Percentiles rank a stretch among this genome's conserved stretches.
phyloP scores from a whole-genome alignment of 2,888 invertebrate genomes.

The Gibbula magus region DNA sequence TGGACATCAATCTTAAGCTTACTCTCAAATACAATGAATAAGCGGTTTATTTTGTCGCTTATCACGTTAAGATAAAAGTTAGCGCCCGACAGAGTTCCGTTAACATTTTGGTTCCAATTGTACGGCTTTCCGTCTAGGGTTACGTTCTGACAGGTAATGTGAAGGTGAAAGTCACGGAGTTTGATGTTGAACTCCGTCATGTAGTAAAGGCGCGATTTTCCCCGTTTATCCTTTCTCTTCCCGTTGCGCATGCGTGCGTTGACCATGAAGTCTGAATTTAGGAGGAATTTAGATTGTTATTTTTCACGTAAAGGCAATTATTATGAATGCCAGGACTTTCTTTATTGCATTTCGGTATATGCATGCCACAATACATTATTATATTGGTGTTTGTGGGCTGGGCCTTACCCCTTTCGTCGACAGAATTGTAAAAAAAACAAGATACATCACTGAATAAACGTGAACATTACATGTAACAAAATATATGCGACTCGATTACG shows the following conservation, averaged over 20 bases:
- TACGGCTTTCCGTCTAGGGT: slow-evolving; percentile 7
- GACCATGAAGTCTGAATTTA: slow-evolving; percentile 26
- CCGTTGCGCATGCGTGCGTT: slow-evolving; percentile 29
- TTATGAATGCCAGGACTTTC: too few species aligned
- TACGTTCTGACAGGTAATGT: slow-evolving; percentile 16
- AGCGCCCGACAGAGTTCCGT: slow-evolving; percentile 15
- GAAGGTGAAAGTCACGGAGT: slow-evolving; percentile 9
- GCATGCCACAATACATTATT: too few species aligned
- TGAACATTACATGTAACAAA: too few species aligned
- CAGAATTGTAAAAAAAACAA: too few species aligned
- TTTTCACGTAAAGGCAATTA: too few species aligned
- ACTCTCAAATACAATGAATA: slow-evolving; percentile 28
- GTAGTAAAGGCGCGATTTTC: slow-evolving; percentile 4
- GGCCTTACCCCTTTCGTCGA: too few species aligned
- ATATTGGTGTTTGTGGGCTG: too few species aligned
- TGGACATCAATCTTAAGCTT: slow-evolving; percentile 29
- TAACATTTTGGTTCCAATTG: background rate
- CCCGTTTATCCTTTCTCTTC: background rate
- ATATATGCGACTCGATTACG: too few species aligned
- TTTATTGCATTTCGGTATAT: too few species aligned
- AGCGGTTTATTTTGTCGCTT: background rate
- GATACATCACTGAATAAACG: too few species aligned
- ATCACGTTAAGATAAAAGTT: slow-evolving; percentile 12
- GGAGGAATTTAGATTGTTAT: too few species aligned
- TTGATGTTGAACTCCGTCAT: slow-evolving; percentile 21